phyloP scores from a whole-genome alignment of 2,113 vertebrate species.

The Lonchura striata region DNA sequence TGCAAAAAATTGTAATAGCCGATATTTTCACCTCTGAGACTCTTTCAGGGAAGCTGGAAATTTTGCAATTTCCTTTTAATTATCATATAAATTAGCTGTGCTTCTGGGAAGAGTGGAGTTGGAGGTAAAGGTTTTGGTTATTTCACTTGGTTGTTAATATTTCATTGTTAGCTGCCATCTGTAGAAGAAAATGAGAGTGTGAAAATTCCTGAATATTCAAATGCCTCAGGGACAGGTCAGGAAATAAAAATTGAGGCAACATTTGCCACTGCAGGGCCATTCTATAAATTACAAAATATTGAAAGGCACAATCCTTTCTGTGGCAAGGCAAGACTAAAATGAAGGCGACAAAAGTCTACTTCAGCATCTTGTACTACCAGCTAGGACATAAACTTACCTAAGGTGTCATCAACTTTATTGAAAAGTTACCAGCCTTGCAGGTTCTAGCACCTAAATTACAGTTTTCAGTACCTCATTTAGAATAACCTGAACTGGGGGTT shows the following conservation, averaged over 20 bases:
- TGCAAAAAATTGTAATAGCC: background rate
- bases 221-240: background rate
- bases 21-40: background rate
- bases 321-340: background rate
- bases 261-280: background rate
- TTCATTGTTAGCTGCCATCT: background rate
- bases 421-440: background rate
- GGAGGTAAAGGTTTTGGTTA: background rate
- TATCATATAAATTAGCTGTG: constrained; percentile 5
- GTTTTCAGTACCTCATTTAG: background rate
- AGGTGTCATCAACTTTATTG: background rate
- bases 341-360: background rate
- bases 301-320: background rate
- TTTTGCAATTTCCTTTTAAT: constrained; percentile 28
- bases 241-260: background rate
- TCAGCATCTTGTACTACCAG: background rate
- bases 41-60: background rate
- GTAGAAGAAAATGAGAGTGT: background rate
- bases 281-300: background rate
- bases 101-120: background rate
- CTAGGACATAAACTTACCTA: background rate
- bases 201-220: background rate
- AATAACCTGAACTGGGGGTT: background rate
- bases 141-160: background rate
- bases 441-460: background rate